These are phyloP conservation scores for Cosmia pyralina DNA, from an alignment of 2,888 invertebrate species.

Conservation along the genomic window DNA sequence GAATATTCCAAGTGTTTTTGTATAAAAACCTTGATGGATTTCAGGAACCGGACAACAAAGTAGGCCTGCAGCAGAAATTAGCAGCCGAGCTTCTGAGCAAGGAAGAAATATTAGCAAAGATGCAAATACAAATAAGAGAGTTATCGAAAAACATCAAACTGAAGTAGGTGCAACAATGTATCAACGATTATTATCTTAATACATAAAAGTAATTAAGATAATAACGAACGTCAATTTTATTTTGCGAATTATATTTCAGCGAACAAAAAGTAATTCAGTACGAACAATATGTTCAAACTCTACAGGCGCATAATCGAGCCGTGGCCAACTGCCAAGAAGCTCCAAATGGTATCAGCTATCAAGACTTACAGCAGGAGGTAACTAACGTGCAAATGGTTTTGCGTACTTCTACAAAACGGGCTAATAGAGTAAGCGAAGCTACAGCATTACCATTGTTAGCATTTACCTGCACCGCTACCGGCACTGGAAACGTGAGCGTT, in stretches of 20 bases:
- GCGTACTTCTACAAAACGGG: not conserved
- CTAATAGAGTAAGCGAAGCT: not conserved
- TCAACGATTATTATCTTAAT: constrained; percentile 8
- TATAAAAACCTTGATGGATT: constrained; percentile 56
- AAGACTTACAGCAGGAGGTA: constrained; percentile 86
- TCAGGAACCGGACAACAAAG: constrained; percentile 84
- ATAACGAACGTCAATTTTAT: not conserved
- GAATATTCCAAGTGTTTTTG: constrained; percentile 14
- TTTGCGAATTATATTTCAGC: constrained; percentile 66
- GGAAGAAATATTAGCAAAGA: constrained; percentile 84
- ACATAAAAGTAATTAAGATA: not conserved
- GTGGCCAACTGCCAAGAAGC: constrained; percentile 75
- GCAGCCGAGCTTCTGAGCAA: constrained; percentile 86
- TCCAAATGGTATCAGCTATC: constrained; percentile 76
- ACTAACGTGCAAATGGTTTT: not conserved
- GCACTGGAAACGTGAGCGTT: not conserved
- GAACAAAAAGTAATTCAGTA: constrained; percentile 87
- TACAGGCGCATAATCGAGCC: constrained; percentile 79
- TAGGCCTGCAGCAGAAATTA: constrained; percentile 86
- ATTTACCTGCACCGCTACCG: not conserved
- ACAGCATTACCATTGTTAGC: no score
- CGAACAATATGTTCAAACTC: constrained; percentile 81
- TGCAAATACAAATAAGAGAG: constrained; percentile 85
- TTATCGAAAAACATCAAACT: constrained; percentile 84
- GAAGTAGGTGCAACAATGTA: constrained; percentile 73